Conservation (phyloP, 2,888 invertebrate species). For the Noctuana brunneofusca region DNA sequence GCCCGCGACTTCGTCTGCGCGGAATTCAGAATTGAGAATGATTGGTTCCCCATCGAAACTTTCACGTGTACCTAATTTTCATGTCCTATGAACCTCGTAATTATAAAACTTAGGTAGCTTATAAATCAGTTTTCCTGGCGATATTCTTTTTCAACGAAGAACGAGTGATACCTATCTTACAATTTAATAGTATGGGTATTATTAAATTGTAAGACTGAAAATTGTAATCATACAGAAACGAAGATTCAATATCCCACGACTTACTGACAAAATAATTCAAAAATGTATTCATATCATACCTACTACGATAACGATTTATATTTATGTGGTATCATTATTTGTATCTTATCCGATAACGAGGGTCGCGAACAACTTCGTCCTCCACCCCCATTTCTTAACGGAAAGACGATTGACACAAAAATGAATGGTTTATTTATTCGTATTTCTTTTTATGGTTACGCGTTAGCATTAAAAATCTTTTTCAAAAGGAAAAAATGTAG, state of each 20-base stretch:
- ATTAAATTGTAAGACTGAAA: too few relatives aligned
- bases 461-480: background rate
- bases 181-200: too few relatives aligned
- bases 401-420: conserved; percentile 10
- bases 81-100: too few relatives aligned
- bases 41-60: too few relatives aligned
- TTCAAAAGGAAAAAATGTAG: background rate
- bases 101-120: too few relatives aligned
- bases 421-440: conserved; percentile 5
- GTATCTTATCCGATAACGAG: conserved; percentile 6
- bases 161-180: too few relatives aligned
- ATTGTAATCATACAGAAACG: too few relatives aligned
- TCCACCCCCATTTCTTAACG: conserved; percentile 3
- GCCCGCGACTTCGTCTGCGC: too few relatives aligned
- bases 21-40: too few relatives aligned
- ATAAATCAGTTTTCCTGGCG: too few relatives aligned
- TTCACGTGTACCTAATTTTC: too few relatives aligned
- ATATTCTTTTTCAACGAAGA: too few relatives aligned
- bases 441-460: conserved; percentile 7
- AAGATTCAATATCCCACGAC: background rate
- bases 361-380: background rate
- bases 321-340: conserved; percentile 6
- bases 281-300: background rate
- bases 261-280: background rate
- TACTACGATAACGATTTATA: background rate